These are phyloP conservation scores for Saccopteryx bilineata DNA, from an alignment of 2,113 vertebrate genomes.

Conservation along the genomic window DNA sequence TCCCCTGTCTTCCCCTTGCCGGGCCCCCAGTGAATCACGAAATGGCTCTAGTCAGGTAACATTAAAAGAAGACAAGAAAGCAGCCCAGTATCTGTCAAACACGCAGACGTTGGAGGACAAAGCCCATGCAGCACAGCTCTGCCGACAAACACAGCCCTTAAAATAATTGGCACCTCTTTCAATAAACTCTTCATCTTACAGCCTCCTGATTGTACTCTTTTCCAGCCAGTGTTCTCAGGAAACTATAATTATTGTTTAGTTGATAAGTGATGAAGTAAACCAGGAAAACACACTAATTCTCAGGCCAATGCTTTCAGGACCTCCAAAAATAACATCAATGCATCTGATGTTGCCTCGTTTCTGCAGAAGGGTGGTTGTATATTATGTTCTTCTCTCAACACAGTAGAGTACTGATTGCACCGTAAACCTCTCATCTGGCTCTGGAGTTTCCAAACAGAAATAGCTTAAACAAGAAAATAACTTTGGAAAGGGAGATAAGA, in stretches of 20 bases:
- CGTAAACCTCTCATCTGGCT: constrained; percentile 36
- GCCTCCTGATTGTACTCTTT: constrained; percentile 62
- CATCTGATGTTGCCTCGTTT: constrained; percentile 64
- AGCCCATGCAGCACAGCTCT: not conserved
- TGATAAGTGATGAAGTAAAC: constrained; percentile 65
- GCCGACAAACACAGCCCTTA: constrained; percentile 21
- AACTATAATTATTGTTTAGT: constrained; percentile 68
- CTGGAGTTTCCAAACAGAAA: constrained; percentile 59
- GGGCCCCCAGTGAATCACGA: not conserved
- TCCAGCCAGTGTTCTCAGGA: constrained; percentile 68
- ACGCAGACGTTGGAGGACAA: not conserved
- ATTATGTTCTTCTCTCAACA: constrained; percentile 40
- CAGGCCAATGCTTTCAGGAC: constrained; percentile 60
- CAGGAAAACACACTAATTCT: constrained; percentile 58
- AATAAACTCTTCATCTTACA: constrained; percentile 57
- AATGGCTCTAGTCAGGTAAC: constrained; percentile 57
- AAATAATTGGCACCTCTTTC: constrained; percentile 51
- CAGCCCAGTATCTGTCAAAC: not conserved
- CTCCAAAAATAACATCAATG: constrained; percentile 53
- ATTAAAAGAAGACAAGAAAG: constrained; percentile 27
- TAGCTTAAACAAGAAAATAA: constrained; percentile 60
- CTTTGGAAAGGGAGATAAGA: constrained; percentile 60
- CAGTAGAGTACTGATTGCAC: constrained; percentile 51
- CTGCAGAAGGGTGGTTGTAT: constrained; percentile 61
- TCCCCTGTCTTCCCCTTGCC: not conserved